Evolutionary conservation across 2,113 vertebrate genomes (phyloP), one percentile per base, ranked within the genome.

Genomic region (Microtus oregoni): DNA sequence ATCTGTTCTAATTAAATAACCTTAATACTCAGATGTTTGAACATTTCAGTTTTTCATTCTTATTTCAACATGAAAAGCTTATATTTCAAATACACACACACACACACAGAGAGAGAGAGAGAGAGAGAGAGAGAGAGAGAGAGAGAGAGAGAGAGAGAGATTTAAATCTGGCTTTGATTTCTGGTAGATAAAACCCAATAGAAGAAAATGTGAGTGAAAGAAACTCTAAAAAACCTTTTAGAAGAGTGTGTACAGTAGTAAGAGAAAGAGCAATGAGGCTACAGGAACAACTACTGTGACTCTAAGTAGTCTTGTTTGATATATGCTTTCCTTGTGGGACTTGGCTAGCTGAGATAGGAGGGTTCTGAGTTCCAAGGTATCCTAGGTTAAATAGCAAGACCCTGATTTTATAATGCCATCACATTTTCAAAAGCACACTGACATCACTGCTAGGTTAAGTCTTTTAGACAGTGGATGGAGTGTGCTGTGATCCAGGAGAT

Each of bases 301-400:
- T 1, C 3, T 15, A 58, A 73, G 7, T 67, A 8, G 20, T 30
- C 22, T 17, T 22, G 41, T 19, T 22, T 14, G 35, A 7, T 87
- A 6, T 1, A 38, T 35, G 19, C 19, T 70, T 22, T 88, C 24
- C 35, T 63, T 72, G 3, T 72, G 22, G 67, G 4, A n/a, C 65
- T 28, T 13, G 13, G 13, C 1, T 35, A n/a, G 2, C 3, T 38
- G 35, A 38, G 7, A 17, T 1, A 13, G 2, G 32, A 58, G 1
- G 2, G 11, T 30, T 28, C 47, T 38, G 24, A 58, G 35, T 41
- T 75, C 22, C n/a, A 73, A 28, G n/a, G 7, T 58, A 41, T 14
- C 50, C 35, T 58, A 5, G 2, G 7, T 50, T 20, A 38, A 26
- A 58, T 38, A 30, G 14, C 4, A 17, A 38, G 32, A 61, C 5